Percentiles rank a stretch among this genome's conserved stretches.
Conservation (phyloP, 64 coral and sea anemone species). For the Porites australiensis region DNA sequence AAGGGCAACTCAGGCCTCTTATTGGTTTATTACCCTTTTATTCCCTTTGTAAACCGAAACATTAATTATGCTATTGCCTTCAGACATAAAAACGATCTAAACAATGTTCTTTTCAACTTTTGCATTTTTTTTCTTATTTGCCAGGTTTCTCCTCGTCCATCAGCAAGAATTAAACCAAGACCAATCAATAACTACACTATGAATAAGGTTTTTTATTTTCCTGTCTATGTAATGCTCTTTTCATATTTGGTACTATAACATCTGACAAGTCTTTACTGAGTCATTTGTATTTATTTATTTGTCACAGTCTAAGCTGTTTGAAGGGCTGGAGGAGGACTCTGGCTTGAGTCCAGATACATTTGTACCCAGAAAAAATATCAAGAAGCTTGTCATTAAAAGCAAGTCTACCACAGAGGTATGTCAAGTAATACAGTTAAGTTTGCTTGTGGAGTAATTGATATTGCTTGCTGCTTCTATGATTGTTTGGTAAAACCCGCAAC, state of each 20-base stretch:
- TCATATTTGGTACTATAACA: neutral
- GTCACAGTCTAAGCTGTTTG: conserved; percentile 85
- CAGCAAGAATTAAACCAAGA: conserved; percentile 93
- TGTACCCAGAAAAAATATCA: conserved; percentile 94
- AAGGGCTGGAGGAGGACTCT: conserved; percentile 94
- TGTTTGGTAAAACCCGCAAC: too few relatives aligned
- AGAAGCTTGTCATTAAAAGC: conserved; percentile 90
- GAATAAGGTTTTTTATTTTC: conserved; percentile 77
- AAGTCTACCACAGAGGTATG: conserved; percentile 37
- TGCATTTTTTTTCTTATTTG: neutral
- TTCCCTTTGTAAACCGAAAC: too few relatives aligned
- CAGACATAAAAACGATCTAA: too few relatives aligned
- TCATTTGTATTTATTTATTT: neutral
- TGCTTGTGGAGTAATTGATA: too few relatives aligned
- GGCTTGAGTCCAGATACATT: conserved; percentile 95
- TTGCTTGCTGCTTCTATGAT: neutral
- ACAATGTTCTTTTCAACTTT: too few relatives aligned
- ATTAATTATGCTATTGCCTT: too few relatives aligned
- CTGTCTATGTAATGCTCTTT: neutral
- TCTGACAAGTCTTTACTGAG: neutral
- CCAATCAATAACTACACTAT: conserved; percentile 86
- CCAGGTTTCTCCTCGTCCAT: conserved; percentile 85
- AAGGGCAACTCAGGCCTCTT: too few relatives aligned
- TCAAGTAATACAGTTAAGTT: neutral
- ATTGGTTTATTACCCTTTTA: too few relatives aligned